Conservation (phyloP, 30 jellyfish, hydroid and myxozoan species). For the Cassiopea xamachana region DNA sequence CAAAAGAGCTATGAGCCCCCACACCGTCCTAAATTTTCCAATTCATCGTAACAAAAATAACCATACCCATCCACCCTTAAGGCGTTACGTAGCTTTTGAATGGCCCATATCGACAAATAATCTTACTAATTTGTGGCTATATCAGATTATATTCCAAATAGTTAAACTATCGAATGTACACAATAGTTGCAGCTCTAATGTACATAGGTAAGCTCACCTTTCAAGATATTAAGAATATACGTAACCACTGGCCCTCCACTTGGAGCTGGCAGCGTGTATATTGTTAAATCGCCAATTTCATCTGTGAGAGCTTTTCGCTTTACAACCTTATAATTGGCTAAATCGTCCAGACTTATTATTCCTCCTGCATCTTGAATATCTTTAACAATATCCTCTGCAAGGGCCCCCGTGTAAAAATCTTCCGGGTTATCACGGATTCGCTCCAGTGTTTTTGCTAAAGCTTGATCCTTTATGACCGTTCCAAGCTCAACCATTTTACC, state of each 20-base stretch:
- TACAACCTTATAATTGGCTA: conserved; percentile 94
- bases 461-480: conserved; percentile 65
- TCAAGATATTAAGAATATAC: conserved; percentile 83
- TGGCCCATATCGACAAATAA: too few relatives aligned
- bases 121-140: neutral
- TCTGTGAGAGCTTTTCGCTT: conserved; percentile 80
- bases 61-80: too few relatives aligned
- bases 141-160: neutral
- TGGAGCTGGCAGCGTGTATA: conserved; percentile 95
- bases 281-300: conserved; percentile 92
- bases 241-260: conserved; percentile 97
- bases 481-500: conserved; percentile 92
- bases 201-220: conserved; percentile 69
- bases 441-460: conserved; percentile 83
- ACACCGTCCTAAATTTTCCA: too few relatives aligned
- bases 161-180: neutral
- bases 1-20: too few relatives aligned
- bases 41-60: too few relatives aligned
- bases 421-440: conserved; percentile 92
- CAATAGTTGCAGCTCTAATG: neutral
- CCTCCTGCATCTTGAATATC: conserved; percentile 99
- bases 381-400: conserved; percentile 97
- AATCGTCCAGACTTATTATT: conserved; percentile 88
- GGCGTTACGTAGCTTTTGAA: too few relatives aligned
- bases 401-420: conserved; percentile 96